phyloP scores from a whole-genome alignment of 2,113 vertebrate species.

The Sceloporus undulatus region DNA sequence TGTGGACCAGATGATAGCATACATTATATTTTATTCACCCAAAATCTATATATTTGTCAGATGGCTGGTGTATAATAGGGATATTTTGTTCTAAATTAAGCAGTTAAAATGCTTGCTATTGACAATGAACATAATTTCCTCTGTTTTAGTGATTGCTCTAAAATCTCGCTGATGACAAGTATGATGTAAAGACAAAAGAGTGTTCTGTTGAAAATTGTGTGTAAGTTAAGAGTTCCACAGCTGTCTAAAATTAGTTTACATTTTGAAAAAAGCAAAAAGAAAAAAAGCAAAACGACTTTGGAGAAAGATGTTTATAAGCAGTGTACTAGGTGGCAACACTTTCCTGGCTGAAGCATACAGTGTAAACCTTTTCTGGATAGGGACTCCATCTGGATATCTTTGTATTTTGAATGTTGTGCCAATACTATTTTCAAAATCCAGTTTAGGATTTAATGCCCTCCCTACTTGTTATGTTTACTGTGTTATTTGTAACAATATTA shows the following conservation, averaged over 20 bases:
- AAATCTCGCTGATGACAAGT: conserved; percentile 30
- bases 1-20: conserved; percentile 9
- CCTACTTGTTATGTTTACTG: not conserved
- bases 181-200: conserved; percentile 36
- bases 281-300: conserved; percentile 2
- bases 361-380: not conserved
- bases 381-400: not conserved
- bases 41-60: conserved; percentile 20
- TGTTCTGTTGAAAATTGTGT: conserved; percentile 18
- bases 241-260: conserved; percentile 40
- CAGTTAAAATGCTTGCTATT: conserved; percentile 32
- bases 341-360: not conserved
- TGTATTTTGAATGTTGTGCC: not conserved
- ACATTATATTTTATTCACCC: conserved; percentile 19
- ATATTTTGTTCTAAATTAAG: conserved; percentile 20
- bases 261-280: not conserved
- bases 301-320: not conserved
- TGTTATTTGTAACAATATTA: not conserved
- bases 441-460: not conserved
- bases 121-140: conserved; percentile 32
- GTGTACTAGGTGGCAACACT: not conserved
- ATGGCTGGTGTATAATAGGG: conserved; percentile 33
- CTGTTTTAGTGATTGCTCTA: conserved; percentile 26
- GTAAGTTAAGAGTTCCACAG: conserved; percentile 24
- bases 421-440: not conserved